phyloP scores from a whole-genome alignment of 2,113 vertebrate species.

The Oreochromis tanganicae region DNA sequence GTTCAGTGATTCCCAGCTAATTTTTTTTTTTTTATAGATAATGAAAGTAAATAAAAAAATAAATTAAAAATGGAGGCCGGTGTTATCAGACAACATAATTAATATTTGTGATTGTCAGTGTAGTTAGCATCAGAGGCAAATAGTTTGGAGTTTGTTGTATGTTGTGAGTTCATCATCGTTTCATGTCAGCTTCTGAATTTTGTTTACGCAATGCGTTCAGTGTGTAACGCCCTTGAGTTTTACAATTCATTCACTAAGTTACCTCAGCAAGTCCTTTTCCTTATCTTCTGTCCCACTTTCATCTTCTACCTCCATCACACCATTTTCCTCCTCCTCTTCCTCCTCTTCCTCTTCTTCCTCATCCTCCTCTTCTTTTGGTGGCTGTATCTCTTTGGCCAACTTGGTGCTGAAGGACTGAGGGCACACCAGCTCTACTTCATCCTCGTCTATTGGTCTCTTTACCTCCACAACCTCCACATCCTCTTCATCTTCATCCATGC shows the following conservation, averaged over 20 bases:
- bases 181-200: not conserved
- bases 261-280: slow-evolving; percentile 69
- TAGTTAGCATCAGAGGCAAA: not conserved
- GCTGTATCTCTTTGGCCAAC: slow-evolving; percentile 45
- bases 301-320: slow-evolving; percentile 59
- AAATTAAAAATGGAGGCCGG: not conserved
- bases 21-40: not conserved
- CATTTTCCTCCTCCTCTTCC: slow-evolving; percentile 48
- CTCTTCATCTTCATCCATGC: slow-evolving; percentile 41
- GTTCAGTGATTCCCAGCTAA: not conserved
- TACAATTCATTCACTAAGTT: not conserved
- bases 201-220: not conserved
- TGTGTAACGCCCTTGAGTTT: not conserved
- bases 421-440: slow-evolving; percentile 27
- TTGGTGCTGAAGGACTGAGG: slow-evolving; percentile 39
- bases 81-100: not conserved
- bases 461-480: slow-evolving; percentile 55
- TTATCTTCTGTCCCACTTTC: slow-evolving; percentile 74
- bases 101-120: not conserved
- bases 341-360: slow-evolving; percentile 44
- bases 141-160: not conserved
- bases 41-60: not conserved
- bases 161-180: not conserved
- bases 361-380: slow-evolving; percentile 37
- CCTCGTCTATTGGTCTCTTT: slow-evolving; percentile 58